Evolutionary conservation across 2,113 vertebrate species (phyloP), one percentile per base, ranked within the genome.

Genomic region (Balaenoptera acutorostrata): DNA sequence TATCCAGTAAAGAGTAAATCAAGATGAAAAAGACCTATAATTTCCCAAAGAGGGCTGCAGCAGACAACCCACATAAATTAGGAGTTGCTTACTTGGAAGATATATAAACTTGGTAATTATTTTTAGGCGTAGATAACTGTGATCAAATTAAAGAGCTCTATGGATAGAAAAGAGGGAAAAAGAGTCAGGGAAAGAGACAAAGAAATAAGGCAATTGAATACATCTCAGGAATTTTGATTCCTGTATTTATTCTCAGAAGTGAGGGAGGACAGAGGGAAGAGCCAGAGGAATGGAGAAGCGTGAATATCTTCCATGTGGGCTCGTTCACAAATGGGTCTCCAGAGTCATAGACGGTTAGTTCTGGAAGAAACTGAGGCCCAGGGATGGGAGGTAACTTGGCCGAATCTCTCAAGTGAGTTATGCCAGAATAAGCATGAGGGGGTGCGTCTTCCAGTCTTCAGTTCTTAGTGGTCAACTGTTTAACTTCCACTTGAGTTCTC

Each of bases 11-110:
- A 74, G 77, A 96, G 80, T 31, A 74, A 94, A 97, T 91, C 88
- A 78, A 93, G 94, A 95, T 90, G 71, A 83, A 93, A 97, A 96
- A 66, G 93, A 91, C 75, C 31, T 84, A n/a, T 72, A 41, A 95
- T 96, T 94, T 86, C 72, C 88, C 74, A 25, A 78, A 74, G 72
- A 88, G 64, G 55, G 36, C 92, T 90, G 89, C 96, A 88, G 63
- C 77, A 57, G 36, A 72, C 88, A 39, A 59, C 89, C 89, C 64
- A 61, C 93, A 2, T 68, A 71, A 82, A 88, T 85, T 31, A 95
- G 69, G 66, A 96, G 72, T 11, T 77, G 80, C 77, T 85, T 84
- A n/a, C 61, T 41, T 36, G 66, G 63, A 63, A 49, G 80, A 33
- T n/a, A 31, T 12, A 41, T 36, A 44, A 52, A 75, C 74, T 81